Base-by-base conservation (phyloP, 2,797 vertebrate species). In the Xenopus petersii region DNA sequence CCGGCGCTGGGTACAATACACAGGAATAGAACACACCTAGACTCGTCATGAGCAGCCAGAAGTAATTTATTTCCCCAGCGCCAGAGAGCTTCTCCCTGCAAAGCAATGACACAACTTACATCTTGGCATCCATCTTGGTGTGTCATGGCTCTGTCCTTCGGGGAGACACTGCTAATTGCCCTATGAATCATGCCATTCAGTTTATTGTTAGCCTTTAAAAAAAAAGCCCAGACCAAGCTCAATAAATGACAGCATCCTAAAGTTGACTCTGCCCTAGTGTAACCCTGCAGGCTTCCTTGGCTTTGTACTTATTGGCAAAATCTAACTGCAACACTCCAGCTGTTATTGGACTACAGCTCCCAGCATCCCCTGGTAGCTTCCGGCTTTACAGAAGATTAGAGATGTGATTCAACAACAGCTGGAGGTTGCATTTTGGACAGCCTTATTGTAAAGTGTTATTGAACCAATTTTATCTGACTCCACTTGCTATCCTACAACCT, bases 141-240 rank as follows among this genome's bases (percentile, higher is more conserved):
- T 61, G 72, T 74, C 72, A 73, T 60, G 33, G 51, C 33, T 65
- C 71, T 60, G 16, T 56, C 51, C 66, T 55, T 16, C 8, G 15
- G 46, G 69, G 51, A 71, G 75, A 77, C 69, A 12, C 30, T 10
- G 26, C 42, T 71, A 63, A 78, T 78, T 78, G 47, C 64, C 26
- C 13, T 55, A 69, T 73, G 75, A 78, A 72, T 77, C 75, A 72
- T 48, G 62, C 64, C 70, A 72, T 78, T 78, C 59, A 77, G 56
- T 42, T 51, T 36, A n/a, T 59, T 56, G 48, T 67, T 77, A 67
- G 64, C 71, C 56, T 77, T 77, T 77, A 77, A 66, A 77, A 42
- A 21, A 21, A 42, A 42, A 42, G 36, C 36, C 36, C 36, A 42
- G 36, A 56, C 67, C 68, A 67, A 67, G 64, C 69, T 61, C 56